Conservation (phyloP, 1,140 invertebrate species). For the Melanaphis sacchari region DNA sequence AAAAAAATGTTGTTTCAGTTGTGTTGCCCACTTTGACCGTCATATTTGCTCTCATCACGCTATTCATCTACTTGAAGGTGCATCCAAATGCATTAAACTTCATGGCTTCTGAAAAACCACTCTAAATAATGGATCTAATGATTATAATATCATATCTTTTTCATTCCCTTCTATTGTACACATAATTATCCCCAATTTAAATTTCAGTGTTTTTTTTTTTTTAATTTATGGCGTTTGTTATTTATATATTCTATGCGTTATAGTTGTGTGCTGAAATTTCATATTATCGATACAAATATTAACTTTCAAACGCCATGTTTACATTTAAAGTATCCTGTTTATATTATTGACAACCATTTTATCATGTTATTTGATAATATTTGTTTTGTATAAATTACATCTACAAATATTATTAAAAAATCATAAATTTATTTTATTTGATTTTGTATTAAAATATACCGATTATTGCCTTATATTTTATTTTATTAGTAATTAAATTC, state of each 20-base stretch:
- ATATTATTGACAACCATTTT: background rate
- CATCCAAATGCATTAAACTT: constrained; percentile 70
- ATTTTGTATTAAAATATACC: background rate
- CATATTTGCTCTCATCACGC: constrained; percentile 75
- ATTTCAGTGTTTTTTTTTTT: background rate
- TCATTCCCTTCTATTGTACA: background rate
- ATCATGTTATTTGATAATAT: background rate
- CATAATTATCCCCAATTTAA: background rate
- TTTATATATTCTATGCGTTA: background rate
- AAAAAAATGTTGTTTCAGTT: constrained; percentile 77
- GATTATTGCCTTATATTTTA: background rate
- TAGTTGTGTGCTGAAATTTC: background rate
- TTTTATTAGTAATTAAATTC: background rate
- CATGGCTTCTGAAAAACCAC: constrained; percentile 63
- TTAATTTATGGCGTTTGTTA: background rate
- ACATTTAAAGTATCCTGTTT: background rate
- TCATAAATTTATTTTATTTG: background rate
- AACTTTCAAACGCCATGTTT: background rate
- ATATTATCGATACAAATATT: background rate
- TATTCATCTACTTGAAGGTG: constrained; percentile 77
- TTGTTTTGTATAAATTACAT: background rate
- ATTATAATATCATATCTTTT: background rate
- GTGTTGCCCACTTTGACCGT: constrained; percentile 75
- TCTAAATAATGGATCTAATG: constrained; percentile 32
- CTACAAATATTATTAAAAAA: background rate